Conservation (phyloP, 2,797 vertebrate species). For the Kryptolebias ocellatus region DNA sequence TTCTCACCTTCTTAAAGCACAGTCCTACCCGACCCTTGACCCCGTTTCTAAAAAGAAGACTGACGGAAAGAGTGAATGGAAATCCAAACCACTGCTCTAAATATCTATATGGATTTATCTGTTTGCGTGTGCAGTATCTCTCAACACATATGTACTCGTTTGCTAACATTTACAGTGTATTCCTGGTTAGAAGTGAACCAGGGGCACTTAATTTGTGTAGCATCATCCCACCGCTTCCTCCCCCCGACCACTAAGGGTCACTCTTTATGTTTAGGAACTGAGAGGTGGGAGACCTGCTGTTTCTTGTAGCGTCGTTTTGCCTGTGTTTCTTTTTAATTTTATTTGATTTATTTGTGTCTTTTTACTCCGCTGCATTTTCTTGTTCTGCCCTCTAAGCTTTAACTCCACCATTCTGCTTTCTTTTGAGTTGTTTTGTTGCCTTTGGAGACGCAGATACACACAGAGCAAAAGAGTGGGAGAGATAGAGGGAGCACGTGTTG, state of each 20-base stretch:
- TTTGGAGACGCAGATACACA: constrained; percentile 82
- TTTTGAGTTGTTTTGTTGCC: constrained; percentile 71
- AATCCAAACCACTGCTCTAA: constrained; percentile 77
- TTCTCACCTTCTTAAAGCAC: constrained; percentile 33
- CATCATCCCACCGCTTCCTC: constrained; percentile 56
- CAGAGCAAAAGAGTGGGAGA: constrained; percentile 82
- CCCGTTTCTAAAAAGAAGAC: constrained; percentile 59
- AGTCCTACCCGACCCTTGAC: constrained; percentile 34
- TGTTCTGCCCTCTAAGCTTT: constrained; percentile 67
- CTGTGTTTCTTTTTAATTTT: constrained; percentile 40
- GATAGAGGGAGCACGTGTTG: constrained; percentile 81
- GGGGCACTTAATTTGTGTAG: constrained; percentile 70
- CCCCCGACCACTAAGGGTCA: constrained; percentile 60
- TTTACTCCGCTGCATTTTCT: constrained; percentile 59
- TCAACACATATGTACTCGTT: constrained; percentile 75
- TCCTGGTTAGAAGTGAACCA: constrained; percentile 79
- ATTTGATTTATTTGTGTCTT: constrained; percentile 27
- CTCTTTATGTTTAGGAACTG: constrained; percentile 64
- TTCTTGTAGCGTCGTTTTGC: constrained; percentile 58
- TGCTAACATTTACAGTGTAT: constrained; percentile 81
- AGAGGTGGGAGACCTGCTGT: constrained; percentile 64
- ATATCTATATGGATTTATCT: constrained; percentile 74
- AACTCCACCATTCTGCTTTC: constrained; percentile 54
- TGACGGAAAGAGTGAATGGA: constrained; percentile 55
- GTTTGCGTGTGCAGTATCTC: constrained; percentile 66